phyloP scores from a whole-genome alignment of 2,888 invertebrate genomes.

The Phaedon cochleariae region DNA sequence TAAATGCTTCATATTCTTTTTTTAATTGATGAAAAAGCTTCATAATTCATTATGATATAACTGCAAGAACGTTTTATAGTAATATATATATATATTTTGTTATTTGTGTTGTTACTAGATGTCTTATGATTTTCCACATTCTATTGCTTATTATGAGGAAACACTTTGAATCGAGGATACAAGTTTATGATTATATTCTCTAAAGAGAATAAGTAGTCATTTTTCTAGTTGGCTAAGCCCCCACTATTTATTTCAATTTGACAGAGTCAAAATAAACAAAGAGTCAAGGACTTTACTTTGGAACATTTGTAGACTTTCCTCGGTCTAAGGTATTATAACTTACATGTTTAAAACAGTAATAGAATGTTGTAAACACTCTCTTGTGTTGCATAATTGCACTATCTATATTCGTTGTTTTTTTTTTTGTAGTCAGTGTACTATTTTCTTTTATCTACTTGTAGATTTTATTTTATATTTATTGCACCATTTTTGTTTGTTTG shows the following conservation, averaged over 20 bases:
- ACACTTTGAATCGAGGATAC: neutral
- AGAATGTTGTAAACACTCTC: slow-evolving; percentile 29
- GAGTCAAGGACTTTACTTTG: neutral
- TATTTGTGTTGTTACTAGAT: slow-evolving; percentile 56
- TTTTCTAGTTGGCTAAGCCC: slow-evolving; percentile 34
- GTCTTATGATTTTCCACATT: slow-evolving; percentile 36
- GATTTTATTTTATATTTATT: slow-evolving; percentile 35
- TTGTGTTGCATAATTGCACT: slow-evolving; percentile 34
- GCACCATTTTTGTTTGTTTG: slow-evolving; percentile 33
- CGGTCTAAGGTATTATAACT: neutral
- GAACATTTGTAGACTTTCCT: neutral
- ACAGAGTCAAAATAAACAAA: slow-evolving; percentile 36
- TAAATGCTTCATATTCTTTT: slow-evolving; percentile 44
- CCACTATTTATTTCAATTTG: slow-evolving; percentile 34
- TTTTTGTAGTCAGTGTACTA: slow-evolving; percentile 45
- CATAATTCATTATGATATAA: slow-evolving; percentile 34
- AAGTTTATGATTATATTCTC: neutral
- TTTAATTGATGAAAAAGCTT: slow-evolving; percentile 10
- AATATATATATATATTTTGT: slow-evolving; percentile 52
- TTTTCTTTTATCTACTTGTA: slow-evolving; percentile 36
- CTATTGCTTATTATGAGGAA: slow-evolving; percentile 32
- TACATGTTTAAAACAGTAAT: slow-evolving; percentile 22
- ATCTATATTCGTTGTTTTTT: slow-evolving; percentile 43
- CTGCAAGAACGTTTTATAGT: slow-evolving; percentile 40
- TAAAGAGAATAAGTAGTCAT: slow-evolving; percentile 25